Conservation (phyloP, 2,888 invertebrate species). For the Keiferia lycopersicella region DNA sequence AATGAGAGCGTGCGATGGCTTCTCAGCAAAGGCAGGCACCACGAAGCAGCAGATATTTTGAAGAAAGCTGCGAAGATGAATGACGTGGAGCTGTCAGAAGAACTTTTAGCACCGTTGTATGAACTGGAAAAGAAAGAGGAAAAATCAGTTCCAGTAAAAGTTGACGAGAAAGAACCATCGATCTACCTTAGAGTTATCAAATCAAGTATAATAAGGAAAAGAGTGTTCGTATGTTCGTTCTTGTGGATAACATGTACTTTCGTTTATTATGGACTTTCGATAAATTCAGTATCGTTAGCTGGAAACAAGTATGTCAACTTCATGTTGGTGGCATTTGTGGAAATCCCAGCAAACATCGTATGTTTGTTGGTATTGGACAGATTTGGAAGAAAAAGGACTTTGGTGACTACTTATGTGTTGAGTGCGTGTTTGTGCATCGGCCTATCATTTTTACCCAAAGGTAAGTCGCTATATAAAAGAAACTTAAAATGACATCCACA, state of each 20-base stretch:
- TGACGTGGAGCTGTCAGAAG: slow-evolving; percentile 69
- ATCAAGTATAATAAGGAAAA: slow-evolving; percentile 78
- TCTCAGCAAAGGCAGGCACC: slow-evolving; percentile 83
- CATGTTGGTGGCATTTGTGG: slow-evolving; percentile 83
- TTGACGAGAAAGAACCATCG: slow-evolving; percentile 43
- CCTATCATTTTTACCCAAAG: slow-evolving; percentile 81
- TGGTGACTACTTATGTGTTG: slow-evolving; percentile 82
- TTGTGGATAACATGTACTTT: slow-evolving; percentile 91
- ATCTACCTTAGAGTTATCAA: slow-evolving; percentile 70
- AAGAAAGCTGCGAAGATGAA: slow-evolving; percentile 85
- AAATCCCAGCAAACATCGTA: slow-evolving; percentile 87
- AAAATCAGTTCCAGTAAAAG: slow-evolving; percentile 27
- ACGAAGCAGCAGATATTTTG: slow-evolving; percentile 83
- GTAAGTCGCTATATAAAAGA: slow-evolving; percentile 54
- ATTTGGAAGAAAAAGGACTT: slow-evolving; percentile 83
- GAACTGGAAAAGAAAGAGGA: slow-evolving; percentile 46
- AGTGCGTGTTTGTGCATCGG: slow-evolving; percentile 83
- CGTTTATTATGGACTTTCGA: slow-evolving; percentile 89
- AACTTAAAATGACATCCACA: too few relatives aligned
- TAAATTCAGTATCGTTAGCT: slow-evolving; percentile 87
- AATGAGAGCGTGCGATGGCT: slow-evolving; percentile 91
- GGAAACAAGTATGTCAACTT: slow-evolving; percentile 91
- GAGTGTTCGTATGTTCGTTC: slow-evolving; percentile 85
- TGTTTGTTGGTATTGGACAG: slow-evolving; percentile 84
- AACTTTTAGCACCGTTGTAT: slow-evolving; percentile 62